Conservation (phyloP, 2,797 vertebrate genomes). For the Sebastes iracundus region DNA sequence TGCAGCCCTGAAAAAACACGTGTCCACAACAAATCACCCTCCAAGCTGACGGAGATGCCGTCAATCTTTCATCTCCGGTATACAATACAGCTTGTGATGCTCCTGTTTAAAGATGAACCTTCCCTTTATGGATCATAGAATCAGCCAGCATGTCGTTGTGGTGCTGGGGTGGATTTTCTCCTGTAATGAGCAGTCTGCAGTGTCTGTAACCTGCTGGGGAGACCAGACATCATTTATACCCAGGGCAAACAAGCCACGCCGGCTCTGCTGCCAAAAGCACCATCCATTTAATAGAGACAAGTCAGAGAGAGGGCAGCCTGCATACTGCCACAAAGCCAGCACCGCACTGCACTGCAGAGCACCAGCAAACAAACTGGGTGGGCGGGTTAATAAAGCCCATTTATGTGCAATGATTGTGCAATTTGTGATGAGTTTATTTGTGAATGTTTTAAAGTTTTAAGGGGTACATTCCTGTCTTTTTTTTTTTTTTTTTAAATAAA, state of each 20-base stretch:
- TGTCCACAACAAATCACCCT: neutral
- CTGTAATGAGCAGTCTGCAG: slow-evolving; percentile 60
- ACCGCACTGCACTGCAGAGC: slow-evolving; percentile 57
- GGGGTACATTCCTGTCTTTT: neutral
- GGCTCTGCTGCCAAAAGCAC: slow-evolving; percentile 62
- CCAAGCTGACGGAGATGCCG: neutral
- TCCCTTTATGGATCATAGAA: slow-evolving; percentile 16
- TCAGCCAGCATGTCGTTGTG: neutral
- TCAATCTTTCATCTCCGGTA: neutral
- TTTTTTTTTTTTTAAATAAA: neutral
- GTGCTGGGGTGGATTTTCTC: slow-evolving; percentile 35
- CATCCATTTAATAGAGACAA: slow-evolving; percentile 65
- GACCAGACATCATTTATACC: slow-evolving; percentile 68
- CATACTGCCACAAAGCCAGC: slow-evolving; percentile 45
- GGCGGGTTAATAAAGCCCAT: slow-evolving; percentile 2
- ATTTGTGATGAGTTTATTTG: slow-evolving; percentile 2
- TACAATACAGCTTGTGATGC: neutral
- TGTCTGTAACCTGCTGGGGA: slow-evolving; percentile 62
- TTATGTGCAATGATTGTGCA: slow-evolving; percentile 7
- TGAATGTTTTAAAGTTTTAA: neutral
- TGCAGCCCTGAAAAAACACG: neutral
- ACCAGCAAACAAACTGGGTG: slow-evolving; percentile 5
- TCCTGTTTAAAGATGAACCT: slow-evolving; percentile 1
- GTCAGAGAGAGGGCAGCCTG: slow-evolving; percentile 51
- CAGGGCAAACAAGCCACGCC: slow-evolving; percentile 57